A percentile compares a stretch with the other conserved stretches of the same genome.
Conservation (phyloP, 2,888 invertebrate species). For the Odontothrips loti region DNA sequence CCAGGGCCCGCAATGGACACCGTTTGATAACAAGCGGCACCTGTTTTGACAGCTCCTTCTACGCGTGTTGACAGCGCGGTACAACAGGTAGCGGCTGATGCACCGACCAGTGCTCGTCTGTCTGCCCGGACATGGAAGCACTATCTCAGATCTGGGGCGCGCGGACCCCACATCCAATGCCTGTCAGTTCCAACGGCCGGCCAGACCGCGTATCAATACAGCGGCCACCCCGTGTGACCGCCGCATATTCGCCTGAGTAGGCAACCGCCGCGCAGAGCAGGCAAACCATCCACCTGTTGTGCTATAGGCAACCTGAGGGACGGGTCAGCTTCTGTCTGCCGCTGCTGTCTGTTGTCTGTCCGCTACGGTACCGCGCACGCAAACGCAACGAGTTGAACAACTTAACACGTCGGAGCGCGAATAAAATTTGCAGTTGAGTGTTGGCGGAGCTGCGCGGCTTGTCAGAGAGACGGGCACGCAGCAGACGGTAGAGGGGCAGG, state of each 20-base stretch:
- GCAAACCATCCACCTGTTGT: too few species aligned
- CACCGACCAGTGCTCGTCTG: not conserved
- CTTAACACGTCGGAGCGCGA: not conserved
- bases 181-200: too few species aligned
- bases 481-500: not conserved
- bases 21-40: not conserved
- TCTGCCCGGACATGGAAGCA: too few species aligned
- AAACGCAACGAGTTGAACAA: not conserved
- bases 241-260: too few species aligned
- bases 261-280: too few species aligned
- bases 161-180: too few species aligned
- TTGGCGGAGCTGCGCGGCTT: not conserved
- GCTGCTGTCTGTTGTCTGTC: too few species aligned
- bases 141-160: too few species aligned
- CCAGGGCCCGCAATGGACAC: not conserved
- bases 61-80: not conserved
- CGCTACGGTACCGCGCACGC: not conserved
- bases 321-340: too few species aligned
- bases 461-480: not conserved
- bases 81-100: constrained; percentile 1
- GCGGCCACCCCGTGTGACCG: too few species aligned
- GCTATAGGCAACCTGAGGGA: too few species aligned
- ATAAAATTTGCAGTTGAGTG: constrained; percentile 11
- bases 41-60: constrained; percentile 5
- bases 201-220: too few species aligned